These are phyloP conservation scores for Smittia sp. DNA, from an alignment of 2,888 invertebrate genomes.

Conservation along the genomic window DNA sequence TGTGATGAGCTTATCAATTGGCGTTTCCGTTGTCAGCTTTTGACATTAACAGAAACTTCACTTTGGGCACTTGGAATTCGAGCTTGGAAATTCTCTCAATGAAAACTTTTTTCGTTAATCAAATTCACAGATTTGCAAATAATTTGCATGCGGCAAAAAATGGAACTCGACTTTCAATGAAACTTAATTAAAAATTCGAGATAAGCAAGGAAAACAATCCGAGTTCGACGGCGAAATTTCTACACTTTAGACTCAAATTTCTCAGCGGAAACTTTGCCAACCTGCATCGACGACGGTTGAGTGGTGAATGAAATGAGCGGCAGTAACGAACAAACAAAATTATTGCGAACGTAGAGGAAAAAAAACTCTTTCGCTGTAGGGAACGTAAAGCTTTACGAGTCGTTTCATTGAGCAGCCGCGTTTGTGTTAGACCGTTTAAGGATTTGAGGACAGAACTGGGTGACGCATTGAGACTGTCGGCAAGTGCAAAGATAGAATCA, in stretches of 20 bases:
- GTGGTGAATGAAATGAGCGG: slow-evolving; percentile 39
- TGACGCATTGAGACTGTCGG: too few relatives aligned
- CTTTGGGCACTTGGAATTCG: too few relatives aligned
- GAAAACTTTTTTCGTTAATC: neutral
- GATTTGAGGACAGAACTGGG: neutral
- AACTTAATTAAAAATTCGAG: neutral
- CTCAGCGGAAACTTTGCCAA: slow-evolving; percentile 10
- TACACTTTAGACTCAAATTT: neutral
- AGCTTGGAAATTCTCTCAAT: neutral
- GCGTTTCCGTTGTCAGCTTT: neutral
- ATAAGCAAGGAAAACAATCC: neutral
- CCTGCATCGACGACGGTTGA: slow-evolving; percentile 40
- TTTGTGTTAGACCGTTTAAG: neutral
- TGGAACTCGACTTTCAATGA: neutral
- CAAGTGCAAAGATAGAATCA: too few relatives aligned
- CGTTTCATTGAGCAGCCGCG: neutral
- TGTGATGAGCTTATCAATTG: slow-evolving; percentile 14
- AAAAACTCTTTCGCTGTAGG: neutral
- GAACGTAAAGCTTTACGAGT: slow-evolving; percentile 9
- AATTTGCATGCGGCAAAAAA: neutral
- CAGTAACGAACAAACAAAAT: slow-evolving; percentile 38
- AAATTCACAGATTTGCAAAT: neutral
- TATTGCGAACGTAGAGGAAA: slow-evolving; percentile 28
- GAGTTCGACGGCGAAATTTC: neutral
- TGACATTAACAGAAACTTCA: too few relatives aligned